Percentiles rank a stretch among this genome's conserved stretches.
phyloP scores from a whole-genome alignment of 2,113 vertebrate species.

The Pseudopipra pipra region DNA sequence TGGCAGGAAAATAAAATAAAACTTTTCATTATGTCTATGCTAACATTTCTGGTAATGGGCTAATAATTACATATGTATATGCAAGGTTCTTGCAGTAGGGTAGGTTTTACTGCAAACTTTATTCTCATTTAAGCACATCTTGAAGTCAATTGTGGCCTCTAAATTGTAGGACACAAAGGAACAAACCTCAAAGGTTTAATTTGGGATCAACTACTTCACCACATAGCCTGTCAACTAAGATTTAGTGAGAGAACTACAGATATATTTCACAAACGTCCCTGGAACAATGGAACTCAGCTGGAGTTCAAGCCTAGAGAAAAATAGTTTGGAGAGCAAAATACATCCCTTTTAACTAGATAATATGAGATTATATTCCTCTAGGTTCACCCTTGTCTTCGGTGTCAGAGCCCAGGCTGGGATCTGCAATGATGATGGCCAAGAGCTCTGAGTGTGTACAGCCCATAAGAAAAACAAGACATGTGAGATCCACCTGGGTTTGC shows the following conservation, averaged over 20 bases:
- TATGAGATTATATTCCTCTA: background rate
- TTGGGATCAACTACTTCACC: background rate
- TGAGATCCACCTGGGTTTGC: background rate
- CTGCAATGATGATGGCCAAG: background rate
- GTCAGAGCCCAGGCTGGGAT: background rate
- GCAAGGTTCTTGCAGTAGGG: conserved; percentile 35
- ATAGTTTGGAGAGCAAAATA: background rate
- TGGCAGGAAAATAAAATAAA: conserved; percentile 55
- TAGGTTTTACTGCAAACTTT: conserved; percentile 23
- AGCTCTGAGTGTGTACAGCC: background rate
- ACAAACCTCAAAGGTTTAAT: background rate
- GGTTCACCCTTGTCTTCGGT: background rate
- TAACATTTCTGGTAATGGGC: conserved; percentile 49
- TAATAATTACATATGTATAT: conserved; percentile 28
- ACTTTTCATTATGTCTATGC: conserved; percentile 31
- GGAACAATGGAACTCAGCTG: background rate
- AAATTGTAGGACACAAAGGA: background rate
- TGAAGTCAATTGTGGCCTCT: background rate
- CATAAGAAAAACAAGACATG: background rate
- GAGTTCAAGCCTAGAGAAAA: background rate
- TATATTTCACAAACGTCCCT: rapidly evolving
- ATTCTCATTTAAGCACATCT: background rate
- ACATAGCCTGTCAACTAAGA: background rate
- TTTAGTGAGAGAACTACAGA: background rate
- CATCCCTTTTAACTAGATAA: background rate